Evolutionary conservation across 2,113 vertebrate genomes (phyloP), one percentile per base, ranked within the genome.

Genomic region (Anoura caudifer): DNA sequence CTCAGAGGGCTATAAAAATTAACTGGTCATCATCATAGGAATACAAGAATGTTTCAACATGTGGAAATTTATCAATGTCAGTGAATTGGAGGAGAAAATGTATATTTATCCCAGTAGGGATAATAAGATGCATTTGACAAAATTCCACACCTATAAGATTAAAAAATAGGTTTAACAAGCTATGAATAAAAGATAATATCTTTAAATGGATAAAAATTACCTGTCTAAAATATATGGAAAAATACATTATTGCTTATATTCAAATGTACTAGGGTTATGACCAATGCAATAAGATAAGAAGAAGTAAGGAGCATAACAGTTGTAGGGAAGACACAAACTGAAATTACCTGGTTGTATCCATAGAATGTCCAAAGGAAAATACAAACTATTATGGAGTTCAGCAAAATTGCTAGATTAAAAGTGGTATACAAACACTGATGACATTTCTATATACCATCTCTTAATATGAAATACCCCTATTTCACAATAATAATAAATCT

Each of bases 201-300:
- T 90, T 95, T 82, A 94, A 94, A 72, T 15, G 45, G 20, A 50
- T 82, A 87, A 63, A 79, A 88, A 43, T 73, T 69, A 69, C 47
- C 56, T 82, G 16, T 82, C 45, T 19, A 70, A 79, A 92, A 90
- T 28, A 59, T 73, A 75, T 3, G 77, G 14, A 26, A 92, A 91
- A 86, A 54, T 61, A 38, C n/a, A 82, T 90, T 38, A 89, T n/a
- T 87, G 38, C 28, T 90, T 90, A 26, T 87, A 90, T 90, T 95
- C 19, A 93, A 65, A 41, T 81, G 67, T 91, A 67, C 4, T 80
- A 16, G 61, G 13, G 11, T 77, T 9, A 36, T 94, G 22, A 14
- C 33, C 33, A 90, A 50, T 75, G n/a, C 16, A 84, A 52, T 79
- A 83, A 75, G n/a, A 67, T 73, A 84, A 77, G 47, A 61, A 79